Evolutionary conservation across 92 coral and sea anemone genomes (phyloP).

Genomic region (Actinostola sp.): DNA sequence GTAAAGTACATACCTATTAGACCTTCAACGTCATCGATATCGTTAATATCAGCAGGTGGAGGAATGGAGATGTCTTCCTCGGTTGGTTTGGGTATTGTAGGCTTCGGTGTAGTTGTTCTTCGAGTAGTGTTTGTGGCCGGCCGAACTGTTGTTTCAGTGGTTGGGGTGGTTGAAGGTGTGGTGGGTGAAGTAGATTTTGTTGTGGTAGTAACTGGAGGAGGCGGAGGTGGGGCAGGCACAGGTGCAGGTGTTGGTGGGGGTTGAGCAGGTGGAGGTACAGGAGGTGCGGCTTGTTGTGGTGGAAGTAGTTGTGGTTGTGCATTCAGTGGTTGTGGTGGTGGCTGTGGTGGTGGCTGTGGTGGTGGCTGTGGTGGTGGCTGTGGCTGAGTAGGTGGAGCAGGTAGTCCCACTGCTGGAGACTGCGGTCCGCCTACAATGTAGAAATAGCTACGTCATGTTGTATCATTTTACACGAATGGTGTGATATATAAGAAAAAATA

Average conservation of each 20-base stretch:
- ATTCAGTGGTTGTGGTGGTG: background rate
- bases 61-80: constrained; percentile 39
- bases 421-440: background rate
- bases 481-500: too few relatives aligned
- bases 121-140: constrained; percentile 21
- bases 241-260: constrained; percentile 29
- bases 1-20: constrained; percentile 22
- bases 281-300: constrained; percentile 23
- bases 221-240: constrained; percentile 32
- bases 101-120: constrained; percentile 35
- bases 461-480: too few relatives aligned
- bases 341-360: background rate
- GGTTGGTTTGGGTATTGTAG: constrained; percentile 29
- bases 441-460: too few relatives aligned
- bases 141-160: constrained; percentile 24
- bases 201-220: constrained; percentile 32
- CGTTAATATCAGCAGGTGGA: constrained; percentile 38
- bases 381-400: too few relatives aligned
- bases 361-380: background rate
- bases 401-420: too few relatives aligned
- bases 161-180: constrained; percentile 17
- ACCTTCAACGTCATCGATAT: constrained; percentile 29
- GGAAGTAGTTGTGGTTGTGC: background rate
- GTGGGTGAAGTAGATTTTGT: constrained; percentile 14
- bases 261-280: constrained; percentile 24